phyloP scores from a whole-genome alignment of 2,888 invertebrate genomes.

The Sphaerophoria rueppellii region DNA sequence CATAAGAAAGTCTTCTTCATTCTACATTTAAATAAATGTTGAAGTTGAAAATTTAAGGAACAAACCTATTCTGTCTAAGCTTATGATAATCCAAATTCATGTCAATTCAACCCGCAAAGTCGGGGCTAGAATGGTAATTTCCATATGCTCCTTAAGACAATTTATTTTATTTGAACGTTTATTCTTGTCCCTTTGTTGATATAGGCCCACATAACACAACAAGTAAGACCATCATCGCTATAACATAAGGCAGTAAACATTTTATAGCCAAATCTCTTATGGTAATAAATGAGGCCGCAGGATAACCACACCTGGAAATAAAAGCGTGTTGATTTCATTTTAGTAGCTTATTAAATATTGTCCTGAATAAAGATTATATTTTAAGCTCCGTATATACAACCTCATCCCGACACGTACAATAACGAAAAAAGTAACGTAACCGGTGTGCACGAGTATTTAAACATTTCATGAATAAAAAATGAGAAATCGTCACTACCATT shows the following conservation, averaged over 20 bases:
- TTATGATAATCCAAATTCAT: too few species aligned
- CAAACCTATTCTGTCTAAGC: too few species aligned
- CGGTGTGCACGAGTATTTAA: not conserved
- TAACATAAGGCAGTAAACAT: conserved; percentile 21
- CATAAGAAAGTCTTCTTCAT: too few species aligned
- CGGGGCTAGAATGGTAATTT: too few species aligned
- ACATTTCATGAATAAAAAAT: conserved; percentile 61
- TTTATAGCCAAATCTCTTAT: conserved; percentile 41
- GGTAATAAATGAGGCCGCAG: conserved; percentile 38
- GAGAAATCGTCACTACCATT: conserved; percentile 53
- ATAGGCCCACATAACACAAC: not conserved
- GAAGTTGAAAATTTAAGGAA: too few species aligned
- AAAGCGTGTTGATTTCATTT: conserved; percentile 50
- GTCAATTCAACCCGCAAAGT: too few species aligned
- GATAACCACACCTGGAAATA: conserved; percentile 43
- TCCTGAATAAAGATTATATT: conserved; percentile 52
- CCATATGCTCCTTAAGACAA: too few species aligned
- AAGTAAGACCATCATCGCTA: not conserved
- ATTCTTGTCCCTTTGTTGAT: not conserved
- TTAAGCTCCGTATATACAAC: conserved; percentile 15
- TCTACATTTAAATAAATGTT: too few species aligned
- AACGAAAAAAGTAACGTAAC: not conserved
- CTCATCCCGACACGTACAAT: not conserved
- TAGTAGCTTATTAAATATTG: conserved; percentile 42
- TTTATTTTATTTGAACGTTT: too few species aligned